phyloP scores from a whole-genome alignment of 2,888 invertebrate species.

The Hyposoter didymator region DNA sequence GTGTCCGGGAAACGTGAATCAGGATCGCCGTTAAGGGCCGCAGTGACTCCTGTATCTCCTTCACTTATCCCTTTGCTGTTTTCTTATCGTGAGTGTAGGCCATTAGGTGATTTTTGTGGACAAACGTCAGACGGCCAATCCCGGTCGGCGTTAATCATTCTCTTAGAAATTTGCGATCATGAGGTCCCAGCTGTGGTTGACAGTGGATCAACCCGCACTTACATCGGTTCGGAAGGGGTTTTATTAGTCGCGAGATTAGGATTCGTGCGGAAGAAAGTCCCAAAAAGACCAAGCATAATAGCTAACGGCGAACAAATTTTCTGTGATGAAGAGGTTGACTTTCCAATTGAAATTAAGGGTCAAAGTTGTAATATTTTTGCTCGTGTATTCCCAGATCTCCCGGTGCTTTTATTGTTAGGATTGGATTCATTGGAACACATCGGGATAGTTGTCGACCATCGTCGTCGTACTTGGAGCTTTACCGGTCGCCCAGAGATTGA shows the following conservation, averaged over 20 bases:
- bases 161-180: not conserved
- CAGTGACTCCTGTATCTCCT: not conserved
- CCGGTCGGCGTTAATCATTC: not conserved
- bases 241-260: not conserved
- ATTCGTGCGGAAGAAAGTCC: not conserved
- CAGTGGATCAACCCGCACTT: conserved; percentile 3
- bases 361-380: not conserved
- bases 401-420: conserved; percentile 2
- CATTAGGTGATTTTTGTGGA: not conserved
- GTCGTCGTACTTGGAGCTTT: not conserved
- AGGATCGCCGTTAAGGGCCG: not conserved
- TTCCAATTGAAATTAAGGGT: not conserved
- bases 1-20: not conserved
- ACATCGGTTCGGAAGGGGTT: not conserved
- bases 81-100: not conserved
- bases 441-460: conserved; percentile 8
- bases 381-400: conserved; percentile 1
- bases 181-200: not conserved
- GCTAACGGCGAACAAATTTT: conserved; percentile 13
- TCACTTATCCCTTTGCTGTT: not conserved
- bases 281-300: not conserved
- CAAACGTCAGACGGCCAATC: not conserved
- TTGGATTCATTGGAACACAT: not conserved
- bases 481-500: not conserved
- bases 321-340: not conserved